Base-by-base conservation (phyloP, 2,888 invertebrate species). In the Conomelus anceps region DNA sequence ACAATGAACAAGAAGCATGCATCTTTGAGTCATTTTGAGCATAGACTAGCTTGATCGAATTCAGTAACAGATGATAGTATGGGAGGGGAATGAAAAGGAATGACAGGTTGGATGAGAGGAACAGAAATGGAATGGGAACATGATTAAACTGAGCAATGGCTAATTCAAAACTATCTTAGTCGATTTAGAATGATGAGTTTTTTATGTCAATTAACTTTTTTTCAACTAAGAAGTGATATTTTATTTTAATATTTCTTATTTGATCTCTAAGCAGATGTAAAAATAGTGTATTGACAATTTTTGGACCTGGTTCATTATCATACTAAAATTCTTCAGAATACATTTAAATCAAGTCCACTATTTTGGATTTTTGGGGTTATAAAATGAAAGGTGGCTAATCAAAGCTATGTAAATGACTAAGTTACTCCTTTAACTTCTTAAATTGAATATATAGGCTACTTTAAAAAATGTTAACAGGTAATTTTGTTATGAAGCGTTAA, bases 401-500 rank as follows among this genome's bases (percentile, higher is more conserved):
- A 86, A 88, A 88, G 84, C 34, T 88, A 88, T 88, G 88, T 88
- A 17, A 88, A 41, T 88, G 63, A n/a, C 63, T 41, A 88, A 88
- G 88, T 88, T 63, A 41, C 88, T 41, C 29, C 23, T 84, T 88
- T 22, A 84, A 4, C 88, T 88, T 88, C 88, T 88, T 84, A 88
- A 88, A 88, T 88, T 63, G 23, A 22, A 22, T 84, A 84, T 23
- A 84, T n/a, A n/a, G n/a, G n/a, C n/a, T 84, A 88, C 63, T 88
- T 26, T 23, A 84, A 23, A 84, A 84, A 88, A 23, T 88, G 85
- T 88, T 22, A 88, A 84, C 88, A 88, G 88, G 63, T 88, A 23
- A 88, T 88, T 88, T 88, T 88, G 88, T 88, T 88, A 88, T 23
- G 88, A 88, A 88, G 88, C 88, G 41, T 88, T 84, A 88, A 88